Conservation (phyloP, 2,888 invertebrate species). For the Julus scanicus region DNA sequence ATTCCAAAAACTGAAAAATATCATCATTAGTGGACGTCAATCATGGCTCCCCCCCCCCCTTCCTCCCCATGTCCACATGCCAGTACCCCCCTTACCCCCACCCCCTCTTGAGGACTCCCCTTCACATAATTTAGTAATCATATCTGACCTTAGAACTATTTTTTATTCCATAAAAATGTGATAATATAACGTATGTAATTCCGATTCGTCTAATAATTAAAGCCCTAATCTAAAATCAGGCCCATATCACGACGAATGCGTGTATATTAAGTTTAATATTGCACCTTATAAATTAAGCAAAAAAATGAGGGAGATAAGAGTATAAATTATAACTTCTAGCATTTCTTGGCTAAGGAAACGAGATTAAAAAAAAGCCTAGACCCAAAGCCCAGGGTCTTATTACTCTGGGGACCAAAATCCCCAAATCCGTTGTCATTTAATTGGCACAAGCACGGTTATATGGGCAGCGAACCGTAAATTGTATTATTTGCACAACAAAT, state of each 20-base stretch:
- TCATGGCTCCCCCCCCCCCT: no score
- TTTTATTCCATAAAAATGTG: no score
- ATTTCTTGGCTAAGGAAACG: not conserved
- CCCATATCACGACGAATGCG: not conserved
- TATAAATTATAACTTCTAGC: not conserved
- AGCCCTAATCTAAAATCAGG: not conserved
- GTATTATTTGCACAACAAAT: not conserved
- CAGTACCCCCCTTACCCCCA: not conserved
- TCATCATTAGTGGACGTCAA: no score
- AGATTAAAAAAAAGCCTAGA: not conserved
- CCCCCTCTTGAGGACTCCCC: no score
- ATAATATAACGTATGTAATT: no score
- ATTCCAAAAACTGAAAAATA: no score
- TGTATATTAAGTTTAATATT: not conserved
- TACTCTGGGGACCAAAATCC: not conserved
- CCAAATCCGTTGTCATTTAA: conserved; percentile 21
- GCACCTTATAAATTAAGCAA: not conserved
- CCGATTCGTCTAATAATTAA: no score
- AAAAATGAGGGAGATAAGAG: not conserved
- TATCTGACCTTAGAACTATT: no score
- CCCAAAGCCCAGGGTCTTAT: not conserved
- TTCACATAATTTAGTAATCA: no score
- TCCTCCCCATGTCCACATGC: no score
- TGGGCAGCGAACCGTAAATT: not conserved
- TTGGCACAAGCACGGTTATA: conserved; percentile 38